phyloP scores from a whole-genome alignment of 2,797 vertebrate genomes.

The Notamacropus eugenii region DNA sequence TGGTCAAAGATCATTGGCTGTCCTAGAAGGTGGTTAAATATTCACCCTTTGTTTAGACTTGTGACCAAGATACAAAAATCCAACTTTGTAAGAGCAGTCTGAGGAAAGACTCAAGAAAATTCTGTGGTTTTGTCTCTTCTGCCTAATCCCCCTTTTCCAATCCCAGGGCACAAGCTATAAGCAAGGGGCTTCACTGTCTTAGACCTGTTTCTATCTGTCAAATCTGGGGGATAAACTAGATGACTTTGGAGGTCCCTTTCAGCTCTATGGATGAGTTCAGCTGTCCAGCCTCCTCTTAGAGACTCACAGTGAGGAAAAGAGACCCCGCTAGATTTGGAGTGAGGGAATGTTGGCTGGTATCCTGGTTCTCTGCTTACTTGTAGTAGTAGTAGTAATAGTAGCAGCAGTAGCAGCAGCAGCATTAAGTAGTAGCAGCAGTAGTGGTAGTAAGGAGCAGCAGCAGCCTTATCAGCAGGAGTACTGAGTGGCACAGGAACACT shows the following conservation, averaged over 20 bases:
- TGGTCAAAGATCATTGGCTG: conserved; percentile 36
- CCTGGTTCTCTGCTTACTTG: neutral
- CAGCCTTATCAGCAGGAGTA: neutral
- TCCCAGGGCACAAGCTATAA: neutral
- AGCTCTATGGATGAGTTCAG: neutral
- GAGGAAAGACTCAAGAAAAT: conserved; percentile 22
- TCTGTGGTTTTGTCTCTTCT: neutral
- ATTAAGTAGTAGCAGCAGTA: too few species aligned
- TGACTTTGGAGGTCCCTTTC: neutral
- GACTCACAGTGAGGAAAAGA: neutral
- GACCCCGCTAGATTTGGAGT: neutral
- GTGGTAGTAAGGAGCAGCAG: too few species aligned
- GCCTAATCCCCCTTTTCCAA: neutral
- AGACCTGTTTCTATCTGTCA: neutral
- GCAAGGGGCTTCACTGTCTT: neutral
- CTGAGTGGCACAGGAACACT: neutral
- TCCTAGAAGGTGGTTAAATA: conserved; percentile 79
- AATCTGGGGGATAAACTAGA: neutral
- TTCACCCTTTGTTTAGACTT: conserved; percentile 75
- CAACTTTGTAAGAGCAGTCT: conserved; percentile 34
- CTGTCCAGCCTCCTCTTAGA: neutral
- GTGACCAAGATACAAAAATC: conserved; percentile 64
- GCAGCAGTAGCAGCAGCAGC: too few species aligned
- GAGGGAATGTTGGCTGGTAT: neutral
- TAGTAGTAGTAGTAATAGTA: neutral